Base-by-base conservation (phyloP, 1,140 invertebrate genomes). In the Dendrolimus punctatus region DNA sequence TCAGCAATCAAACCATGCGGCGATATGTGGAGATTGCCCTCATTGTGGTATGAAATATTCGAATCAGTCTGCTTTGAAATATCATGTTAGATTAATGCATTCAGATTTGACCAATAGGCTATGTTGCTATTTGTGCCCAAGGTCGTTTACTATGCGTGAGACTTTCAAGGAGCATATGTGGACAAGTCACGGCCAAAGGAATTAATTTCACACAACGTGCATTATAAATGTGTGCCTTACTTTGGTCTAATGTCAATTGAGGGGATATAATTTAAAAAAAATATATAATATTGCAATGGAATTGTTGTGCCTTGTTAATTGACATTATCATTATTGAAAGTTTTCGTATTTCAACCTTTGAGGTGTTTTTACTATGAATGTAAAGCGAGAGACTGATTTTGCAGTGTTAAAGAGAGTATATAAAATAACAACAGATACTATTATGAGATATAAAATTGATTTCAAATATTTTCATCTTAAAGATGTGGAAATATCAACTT, bases 41-140 rank as follows among this genome's bases (percentile, higher is more conserved):
- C 91, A 92, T 73, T 92, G 91, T 62, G 90, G 90, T 49, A 89
- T 91, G 81, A 88, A 88, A 54, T 90, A 90, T 77, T 89, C 88
- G 36, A 92, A 92, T 73, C 91, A 91, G 69, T 92, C 91, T 8
- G 90, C 91, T 38, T 76, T 92, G 40, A 92, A 92, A 71, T 92
- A 92, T 72, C 91, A 92, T 66, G 91, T 92, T 40, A 87, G 91
- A 54, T 83, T 92, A 66, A 90, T 92, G 80, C 91, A 92, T 76
- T 91, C 90, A 23, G 91, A 91, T 74, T 72, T 91, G 58, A 90
- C 89, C 40, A 91, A 91, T 68, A 85, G 90, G 64, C 85, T 91
- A 50, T 91, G 90, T 74, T 92, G 91, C 68, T 91, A 92, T 70
- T 76, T 92, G 41, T 92, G 91, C 73, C 91, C 91, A 40, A 85